Percentiles rank a stretch among this genome's conserved stretches.
Evolutionary conservation across 2,888 invertebrate species (phyloP).

Genomic region (Erebia ligea): DNA sequence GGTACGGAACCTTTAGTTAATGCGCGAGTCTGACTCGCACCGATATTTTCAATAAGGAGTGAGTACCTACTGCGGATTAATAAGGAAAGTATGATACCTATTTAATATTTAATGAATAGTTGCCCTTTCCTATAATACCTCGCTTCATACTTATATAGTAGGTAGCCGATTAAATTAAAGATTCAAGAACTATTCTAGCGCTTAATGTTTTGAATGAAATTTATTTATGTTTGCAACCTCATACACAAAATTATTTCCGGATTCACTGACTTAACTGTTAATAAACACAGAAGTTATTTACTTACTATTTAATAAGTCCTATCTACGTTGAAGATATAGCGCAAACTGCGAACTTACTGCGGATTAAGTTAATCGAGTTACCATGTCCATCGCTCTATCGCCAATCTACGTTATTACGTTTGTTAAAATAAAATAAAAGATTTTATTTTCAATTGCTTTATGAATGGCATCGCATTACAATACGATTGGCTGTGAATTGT

Average conservation of each 20-base stretch:
- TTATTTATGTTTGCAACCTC: background rate
- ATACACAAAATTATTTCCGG: constrained; percentile 7
- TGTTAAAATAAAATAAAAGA: background rate
- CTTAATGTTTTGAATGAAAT: background rate
- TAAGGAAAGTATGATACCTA: no score
- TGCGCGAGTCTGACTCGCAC: no score
- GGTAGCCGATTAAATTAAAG: no score
- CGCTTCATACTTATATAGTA: no score
- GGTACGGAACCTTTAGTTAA: no score
- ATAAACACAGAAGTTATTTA: constrained; percentile 10
- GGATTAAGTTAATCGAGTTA: background rate
- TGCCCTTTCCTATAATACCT: no score
- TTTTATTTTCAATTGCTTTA: constrained; percentile 9
- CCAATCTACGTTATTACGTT: background rate
- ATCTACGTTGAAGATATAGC: background rate
- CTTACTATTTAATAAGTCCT: background rate
- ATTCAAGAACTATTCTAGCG: background rate
- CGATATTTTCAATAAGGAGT: no score
- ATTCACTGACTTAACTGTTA: background rate
- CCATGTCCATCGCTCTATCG: background rate
- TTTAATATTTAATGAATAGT: no score
- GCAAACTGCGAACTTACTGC: background rate
- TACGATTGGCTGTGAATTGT: constrained; percentile 14
- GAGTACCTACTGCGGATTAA: no score
- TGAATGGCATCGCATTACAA: background rate